Conservation (phyloP, 2,888 invertebrate genomes). For the Autographa gamma region DNA sequence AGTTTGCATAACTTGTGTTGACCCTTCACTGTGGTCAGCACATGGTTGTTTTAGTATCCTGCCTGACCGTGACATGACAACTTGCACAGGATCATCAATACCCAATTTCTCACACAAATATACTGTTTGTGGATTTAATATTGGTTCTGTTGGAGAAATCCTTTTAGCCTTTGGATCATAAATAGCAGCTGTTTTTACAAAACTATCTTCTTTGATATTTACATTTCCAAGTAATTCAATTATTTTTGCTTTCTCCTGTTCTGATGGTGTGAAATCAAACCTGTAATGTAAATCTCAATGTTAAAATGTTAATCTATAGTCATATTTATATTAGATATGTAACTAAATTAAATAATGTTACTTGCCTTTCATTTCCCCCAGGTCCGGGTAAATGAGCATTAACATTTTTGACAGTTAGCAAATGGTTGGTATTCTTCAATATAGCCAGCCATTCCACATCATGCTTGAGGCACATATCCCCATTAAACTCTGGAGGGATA, state of each 20-base stretch:
- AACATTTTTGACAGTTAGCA: slow-evolving; percentile 92
- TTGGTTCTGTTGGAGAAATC: slow-evolving; percentile 82
- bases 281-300: slow-evolving; percentile 76
- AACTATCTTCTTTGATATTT: slow-evolving; percentile 92
- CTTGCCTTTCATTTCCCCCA: slow-evolving; percentile 91
- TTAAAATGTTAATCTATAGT: slow-evolving; percentile 8
- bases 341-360: slow-evolving; percentile 16
- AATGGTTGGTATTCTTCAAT: slow-evolving; percentile 95
- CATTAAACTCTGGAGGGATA: slow-evolving; percentile 87
- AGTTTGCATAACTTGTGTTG: slow-evolving; percentile 57
- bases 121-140: slow-evolving; percentile 92
- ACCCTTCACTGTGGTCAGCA: slow-evolving; percentile 29
- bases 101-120: slow-evolving; percentile 91
- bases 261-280: slow-evolving; percentile 92
- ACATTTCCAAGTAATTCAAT: slow-evolving; percentile 91
- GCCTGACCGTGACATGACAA: slow-evolving; percentile 88
- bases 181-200: slow-evolving; percentile 92
- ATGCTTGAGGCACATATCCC: slow-evolving; percentile 90
- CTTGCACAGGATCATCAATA: slow-evolving; percentile 94
- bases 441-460: slow-evolving; percentile 98
- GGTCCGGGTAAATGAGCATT: slow-evolving; percentile 95
- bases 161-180: slow-evolving; percentile 83
- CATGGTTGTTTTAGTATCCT: slow-evolving; percentile 74
- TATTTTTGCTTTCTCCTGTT: slow-evolving; percentile 92
- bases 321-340: background rate